Conservation (phyloP, 2,888 invertebrate species). For the Agriopis aurantiaria region DNA sequence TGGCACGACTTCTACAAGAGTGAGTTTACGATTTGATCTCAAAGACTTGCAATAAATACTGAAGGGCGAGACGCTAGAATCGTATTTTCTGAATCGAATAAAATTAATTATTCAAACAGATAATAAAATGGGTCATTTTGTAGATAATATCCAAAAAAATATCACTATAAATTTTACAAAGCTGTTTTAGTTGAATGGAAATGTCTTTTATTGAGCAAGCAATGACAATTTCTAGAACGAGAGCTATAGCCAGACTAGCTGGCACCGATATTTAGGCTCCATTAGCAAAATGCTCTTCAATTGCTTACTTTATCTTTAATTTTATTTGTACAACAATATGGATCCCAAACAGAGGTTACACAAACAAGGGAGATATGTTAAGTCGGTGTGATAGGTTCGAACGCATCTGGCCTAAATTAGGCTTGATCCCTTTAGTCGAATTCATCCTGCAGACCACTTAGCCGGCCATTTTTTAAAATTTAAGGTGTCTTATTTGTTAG, state of each 20-base stretch:
- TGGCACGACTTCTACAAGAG: conserved; percentile 14
- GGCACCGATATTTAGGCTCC: conserved; percentile 2
- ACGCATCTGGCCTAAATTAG: too few relatives aligned
- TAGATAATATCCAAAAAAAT: neutral
- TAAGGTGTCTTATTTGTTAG: too few relatives aligned
- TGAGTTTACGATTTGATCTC: conserved; percentile 24
- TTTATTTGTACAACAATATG: too few relatives aligned
- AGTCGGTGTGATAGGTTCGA: too few relatives aligned
- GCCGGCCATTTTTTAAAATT: too few relatives aligned
- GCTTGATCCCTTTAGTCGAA: too few relatives aligned
- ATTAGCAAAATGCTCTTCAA: conserved; percentile 6
- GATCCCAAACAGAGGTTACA: too few relatives aligned
- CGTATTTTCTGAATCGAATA: conserved; percentile 3
- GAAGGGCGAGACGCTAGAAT: conserved; percentile 3
- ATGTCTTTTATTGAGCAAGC: neutral
- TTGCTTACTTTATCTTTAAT: too few relatives aligned
- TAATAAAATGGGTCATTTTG: conserved; percentile 5
- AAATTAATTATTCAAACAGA: conserved; percentile 7
- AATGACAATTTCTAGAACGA: conserved; percentile 4
- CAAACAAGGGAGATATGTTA: too few relatives aligned
- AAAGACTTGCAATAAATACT: conserved; percentile 19
- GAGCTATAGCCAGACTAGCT: neutral
- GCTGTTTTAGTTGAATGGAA: neutral
- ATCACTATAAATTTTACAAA: neutral
- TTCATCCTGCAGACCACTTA: too few relatives aligned